A percentile compares a stretch with the other conserved stretches of the same genome.
These are phyloP conservation scores for Eulimnadia texana DNA, from an alignment of 1,140 invertebrate species.

Conservation along the genomic window DNA sequence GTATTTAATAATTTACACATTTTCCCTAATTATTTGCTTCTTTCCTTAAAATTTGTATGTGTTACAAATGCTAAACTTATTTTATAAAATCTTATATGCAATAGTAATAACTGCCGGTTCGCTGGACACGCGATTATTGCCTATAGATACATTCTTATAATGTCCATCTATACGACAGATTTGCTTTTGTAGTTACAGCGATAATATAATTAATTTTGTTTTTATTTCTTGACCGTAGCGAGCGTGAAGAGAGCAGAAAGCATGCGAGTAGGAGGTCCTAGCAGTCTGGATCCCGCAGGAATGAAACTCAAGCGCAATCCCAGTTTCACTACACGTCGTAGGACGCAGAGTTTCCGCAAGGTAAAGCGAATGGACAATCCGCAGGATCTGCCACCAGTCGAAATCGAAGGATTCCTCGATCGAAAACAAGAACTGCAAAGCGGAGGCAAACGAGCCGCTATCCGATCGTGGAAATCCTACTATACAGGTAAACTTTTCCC, in stretches of 20 bases:
- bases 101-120: too few species aligned
- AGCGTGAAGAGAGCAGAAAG: slow-evolving; percentile 64
- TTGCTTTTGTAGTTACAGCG: not conserved
- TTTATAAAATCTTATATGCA: too few species aligned
- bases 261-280: slow-evolving; percentile 54
- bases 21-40: too few species aligned
- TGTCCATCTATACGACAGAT: too few species aligned
- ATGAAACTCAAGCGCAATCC: slow-evolving; percentile 65
- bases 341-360: slow-evolving; percentile 76
- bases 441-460: slow-evolving; percentile 84
- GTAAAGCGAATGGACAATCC: slow-evolving; percentile 41
- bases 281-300: slow-evolving; percentile 5
- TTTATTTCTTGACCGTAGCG: not conserved
- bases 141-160: too few species aligned
- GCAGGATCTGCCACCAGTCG: slow-evolving; percentile 67
- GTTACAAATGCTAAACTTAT: too few species aligned
- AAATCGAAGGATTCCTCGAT: slow-evolving; percentile 81
- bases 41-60: too few species aligned
- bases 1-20: too few species aligned
- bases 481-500: slow-evolving; percentile 56
- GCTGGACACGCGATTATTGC: too few species aligned
- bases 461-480: slow-evolving; percentile 87
- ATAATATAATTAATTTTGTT: not conserved
- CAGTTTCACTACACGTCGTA: slow-evolving; percentile 73
- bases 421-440: slow-evolving; percentile 87